These are phyloP conservation scores for Tolmerus cingulatus DNA, from an alignment of 2,888 invertebrate genomes.

Conservation along the genomic window DNA sequence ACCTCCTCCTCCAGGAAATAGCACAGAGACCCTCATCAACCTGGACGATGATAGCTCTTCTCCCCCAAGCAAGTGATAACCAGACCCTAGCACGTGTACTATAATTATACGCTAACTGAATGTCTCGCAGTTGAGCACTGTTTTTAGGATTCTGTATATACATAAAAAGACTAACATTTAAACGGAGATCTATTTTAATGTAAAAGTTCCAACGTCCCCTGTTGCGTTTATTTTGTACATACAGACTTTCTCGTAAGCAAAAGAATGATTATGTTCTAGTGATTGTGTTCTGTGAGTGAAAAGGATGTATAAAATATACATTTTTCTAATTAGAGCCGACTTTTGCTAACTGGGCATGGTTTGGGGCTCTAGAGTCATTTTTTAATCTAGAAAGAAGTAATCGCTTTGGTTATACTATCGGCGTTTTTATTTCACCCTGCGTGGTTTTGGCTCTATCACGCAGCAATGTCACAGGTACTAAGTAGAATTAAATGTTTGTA, in stretches of 20 bases:
- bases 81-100: slow-evolving; percentile 1
- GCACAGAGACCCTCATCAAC: slow-evolving; percentile 14
- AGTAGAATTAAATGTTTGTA: too few relatives aligned
- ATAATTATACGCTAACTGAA: slow-evolving; percentile 15
- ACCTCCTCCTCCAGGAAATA: slow-evolving; percentile 43
- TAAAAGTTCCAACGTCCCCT: slow-evolving; percentile 3
- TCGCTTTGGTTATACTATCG: background rate
- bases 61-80: slow-evolving; percentile 8
- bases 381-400: background rate
- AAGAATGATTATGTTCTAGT: slow-evolving; percentile 21
- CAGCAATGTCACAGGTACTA: too few relatives aligned
- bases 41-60: background rate
- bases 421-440: background rate
- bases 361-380: background rate
- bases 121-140: slow-evolving; percentile 3
- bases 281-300: slow-evolving; percentile 30
- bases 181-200: slow-evolving; percentile 25
- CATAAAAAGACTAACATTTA: slow-evolving; percentile 7
- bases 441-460: too few relatives aligned
- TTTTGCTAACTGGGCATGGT: background rate
- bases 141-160: slow-evolving; percentile 39
- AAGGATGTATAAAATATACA: slow-evolving; percentile 32
- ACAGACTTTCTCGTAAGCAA: background rate
- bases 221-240: slow-evolving; percentile 25
- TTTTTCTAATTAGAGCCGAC: background rate